Conservation (phyloP, 2,113 vertebrate genomes). For the Dromiciops gliroides region DNA sequence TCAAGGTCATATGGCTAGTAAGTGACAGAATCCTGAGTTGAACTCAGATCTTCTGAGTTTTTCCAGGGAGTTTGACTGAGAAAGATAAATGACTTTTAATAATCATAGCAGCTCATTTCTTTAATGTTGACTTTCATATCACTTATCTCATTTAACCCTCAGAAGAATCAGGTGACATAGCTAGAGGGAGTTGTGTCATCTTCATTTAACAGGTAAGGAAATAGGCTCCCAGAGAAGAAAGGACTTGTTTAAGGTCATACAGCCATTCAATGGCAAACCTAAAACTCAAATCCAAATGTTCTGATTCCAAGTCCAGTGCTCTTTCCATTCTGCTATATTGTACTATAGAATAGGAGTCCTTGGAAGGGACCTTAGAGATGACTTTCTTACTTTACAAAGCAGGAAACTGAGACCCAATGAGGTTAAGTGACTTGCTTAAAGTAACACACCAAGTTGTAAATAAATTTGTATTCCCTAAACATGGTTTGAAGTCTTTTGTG, state of each 20-base stretch:
- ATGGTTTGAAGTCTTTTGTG: neutral
- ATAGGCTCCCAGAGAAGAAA: neutral
- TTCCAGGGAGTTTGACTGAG: neutral
- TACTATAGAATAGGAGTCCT: neutral
- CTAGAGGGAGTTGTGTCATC: neutral
- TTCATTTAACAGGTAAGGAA: neutral
- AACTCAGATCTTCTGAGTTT: neutral
- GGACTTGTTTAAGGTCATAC: neutral
- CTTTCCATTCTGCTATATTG: neutral
- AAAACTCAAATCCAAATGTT: neutral
- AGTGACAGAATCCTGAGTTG: neutral
- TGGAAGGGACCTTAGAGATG: neutral
- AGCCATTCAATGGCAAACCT: neutral
- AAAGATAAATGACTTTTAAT: neutral
- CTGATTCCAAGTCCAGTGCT: neutral
- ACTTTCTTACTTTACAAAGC: neutral
- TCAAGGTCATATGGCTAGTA: neutral
- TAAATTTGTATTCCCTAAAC: neutral
- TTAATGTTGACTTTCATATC: neutral
- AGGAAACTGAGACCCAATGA: neutral
- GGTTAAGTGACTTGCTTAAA: neutral
- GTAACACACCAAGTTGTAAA: neutral
- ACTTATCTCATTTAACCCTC: neutral
- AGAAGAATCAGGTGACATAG: neutral
- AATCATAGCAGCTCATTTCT: neutral